Conservation (phyloP, 1,140 invertebrate genomes). For the Venturia canescens region DNA sequence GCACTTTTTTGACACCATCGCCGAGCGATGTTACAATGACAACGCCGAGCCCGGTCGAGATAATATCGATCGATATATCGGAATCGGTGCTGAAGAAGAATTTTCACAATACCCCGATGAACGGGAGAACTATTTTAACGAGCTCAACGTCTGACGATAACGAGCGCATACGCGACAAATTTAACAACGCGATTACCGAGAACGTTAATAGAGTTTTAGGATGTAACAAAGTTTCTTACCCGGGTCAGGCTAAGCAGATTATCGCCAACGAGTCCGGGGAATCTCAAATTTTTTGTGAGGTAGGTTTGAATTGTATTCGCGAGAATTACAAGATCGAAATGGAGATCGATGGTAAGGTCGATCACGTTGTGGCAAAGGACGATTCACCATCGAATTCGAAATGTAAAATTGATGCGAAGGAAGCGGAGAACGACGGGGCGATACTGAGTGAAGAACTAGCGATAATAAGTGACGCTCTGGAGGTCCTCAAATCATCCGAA, state of each 20-base stretch:
- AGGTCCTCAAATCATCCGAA: neutral
- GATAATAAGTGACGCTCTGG: neutral
- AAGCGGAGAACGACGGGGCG: neutral
- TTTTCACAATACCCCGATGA: conserved; percentile 61
- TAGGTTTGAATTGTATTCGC: conserved; percentile 68
- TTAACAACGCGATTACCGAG: conserved; percentile 64
- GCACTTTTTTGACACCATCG: conserved; percentile 77
- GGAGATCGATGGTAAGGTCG: conserved; percentile 33
- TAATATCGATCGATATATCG: conserved; percentile 74
- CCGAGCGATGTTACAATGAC: conserved; percentile 78
- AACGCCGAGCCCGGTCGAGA: conserved; percentile 75
- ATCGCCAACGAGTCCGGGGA: conserved; percentile 74
- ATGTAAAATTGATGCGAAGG: neutral
- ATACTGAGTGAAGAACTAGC: neutral
- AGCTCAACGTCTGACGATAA: conserved; percentile 56
- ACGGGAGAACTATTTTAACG: conserved; percentile 40
- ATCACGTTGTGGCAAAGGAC: neutral
- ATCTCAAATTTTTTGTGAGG: conserved; percentile 75
- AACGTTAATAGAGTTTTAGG: conserved; percentile 68
- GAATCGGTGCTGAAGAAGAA: conserved; percentile 75
- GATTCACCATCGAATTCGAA: conserved; percentile 13
- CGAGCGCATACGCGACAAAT: conserved; percentile 66
- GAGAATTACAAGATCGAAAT: conserved; percentile 41
- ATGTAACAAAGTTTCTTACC: conserved; percentile 68
- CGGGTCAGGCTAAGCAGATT: conserved; percentile 78